A percentile compares a stretch with the other conserved stretches of the same genome.
These are phyloP conservation scores for Chironex yamaguchii DNA, from an alignment of 30 jellyfish, hydroid and myxozoan genomes.

Conservation along the genomic window DNA sequence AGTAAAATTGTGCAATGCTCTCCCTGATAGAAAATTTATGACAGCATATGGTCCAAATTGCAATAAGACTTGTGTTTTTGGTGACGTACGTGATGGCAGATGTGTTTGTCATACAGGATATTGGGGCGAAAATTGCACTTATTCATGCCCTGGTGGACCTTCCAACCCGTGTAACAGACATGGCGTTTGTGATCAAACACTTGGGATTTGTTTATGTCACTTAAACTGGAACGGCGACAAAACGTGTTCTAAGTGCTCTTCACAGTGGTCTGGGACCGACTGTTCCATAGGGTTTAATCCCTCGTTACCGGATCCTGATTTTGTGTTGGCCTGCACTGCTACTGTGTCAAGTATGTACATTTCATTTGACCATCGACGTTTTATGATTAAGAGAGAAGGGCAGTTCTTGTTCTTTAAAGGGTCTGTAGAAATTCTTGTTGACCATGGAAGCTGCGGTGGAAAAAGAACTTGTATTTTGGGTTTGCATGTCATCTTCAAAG, in stretches of 20 bases:
- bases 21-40: constrained; percentile 3
- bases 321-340: constrained; percentile 11
- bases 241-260: constrained; percentile 49
- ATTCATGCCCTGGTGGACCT: constrained; percentile 69
- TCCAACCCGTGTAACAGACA: constrained; percentile 34
- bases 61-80: constrained; percentile 49
- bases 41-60: constrained; percentile 46
- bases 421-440: no score
- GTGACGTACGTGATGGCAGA: constrained; percentile 16
- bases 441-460: no score
- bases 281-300: constrained; percentile 28
- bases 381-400: background rate
- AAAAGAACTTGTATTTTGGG: no score
- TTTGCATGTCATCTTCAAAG: no score
- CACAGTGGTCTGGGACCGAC: constrained; percentile 33
- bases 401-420: background rate
- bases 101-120: constrained; percentile 62
- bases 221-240: constrained; percentile 64
- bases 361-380: background rate
- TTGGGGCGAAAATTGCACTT: constrained; percentile 69
- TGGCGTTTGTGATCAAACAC: constrained; percentile 50
- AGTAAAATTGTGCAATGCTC: constrained; percentile 2
- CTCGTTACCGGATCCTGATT: background rate
- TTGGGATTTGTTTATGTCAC: constrained; percentile 43
- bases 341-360: background rate